A percentile compares a stretch with the other conserved stretches of the same genome.
These are phyloP conservation scores for Euborellia annulipes DNA, from an alignment of 1,140 invertebrate genomes.

Conservation along the genomic window DNA sequence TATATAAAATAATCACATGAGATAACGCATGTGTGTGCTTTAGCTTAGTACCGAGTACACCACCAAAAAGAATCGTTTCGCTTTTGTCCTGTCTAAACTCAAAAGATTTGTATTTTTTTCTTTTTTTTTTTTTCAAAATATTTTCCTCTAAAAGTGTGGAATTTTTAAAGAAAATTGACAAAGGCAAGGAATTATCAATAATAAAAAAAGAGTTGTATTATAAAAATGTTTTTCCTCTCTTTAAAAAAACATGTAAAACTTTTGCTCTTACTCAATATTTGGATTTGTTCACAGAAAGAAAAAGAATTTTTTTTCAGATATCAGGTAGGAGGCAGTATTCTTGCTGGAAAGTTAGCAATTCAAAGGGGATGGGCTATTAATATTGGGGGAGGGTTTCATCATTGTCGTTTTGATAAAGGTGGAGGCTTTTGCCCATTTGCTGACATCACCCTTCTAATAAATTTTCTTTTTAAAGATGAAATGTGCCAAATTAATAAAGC, in stretches of 20 bases:
- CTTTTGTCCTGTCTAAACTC: no score
- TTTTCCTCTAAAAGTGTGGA: no score
- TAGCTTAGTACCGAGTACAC: no score
- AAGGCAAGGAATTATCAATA: not conserved
- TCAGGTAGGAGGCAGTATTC: conserved; percentile 67
- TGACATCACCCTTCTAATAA: conserved; percentile 64
- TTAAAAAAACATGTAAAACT: not conserved
- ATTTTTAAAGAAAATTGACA: not conserved
- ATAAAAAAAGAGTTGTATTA: not conserved
- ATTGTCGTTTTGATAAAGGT: conserved; percentile 52
- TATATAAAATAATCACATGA: no score
- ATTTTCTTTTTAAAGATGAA: conserved; percentile 43
- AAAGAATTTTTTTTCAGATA: conserved; percentile 31
- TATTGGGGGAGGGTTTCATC: conserved; percentile 78
- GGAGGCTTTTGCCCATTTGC: conserved; percentile 82
- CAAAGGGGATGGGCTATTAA: conserved; percentile 76
- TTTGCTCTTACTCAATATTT: not conserved
- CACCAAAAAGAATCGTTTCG: no score
- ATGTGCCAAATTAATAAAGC: conserved; percentile 38
- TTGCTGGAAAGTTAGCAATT: conserved; percentile 63
- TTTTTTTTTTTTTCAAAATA: no score
- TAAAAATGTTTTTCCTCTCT: not conserved
- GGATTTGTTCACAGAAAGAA: not conserved
- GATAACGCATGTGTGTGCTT: no score
- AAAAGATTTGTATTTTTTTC: no score